Evolutionary conservation across 1,140 invertebrate species (phyloP).

Genomic region (Ceratosolen fusciceps): DNA sequence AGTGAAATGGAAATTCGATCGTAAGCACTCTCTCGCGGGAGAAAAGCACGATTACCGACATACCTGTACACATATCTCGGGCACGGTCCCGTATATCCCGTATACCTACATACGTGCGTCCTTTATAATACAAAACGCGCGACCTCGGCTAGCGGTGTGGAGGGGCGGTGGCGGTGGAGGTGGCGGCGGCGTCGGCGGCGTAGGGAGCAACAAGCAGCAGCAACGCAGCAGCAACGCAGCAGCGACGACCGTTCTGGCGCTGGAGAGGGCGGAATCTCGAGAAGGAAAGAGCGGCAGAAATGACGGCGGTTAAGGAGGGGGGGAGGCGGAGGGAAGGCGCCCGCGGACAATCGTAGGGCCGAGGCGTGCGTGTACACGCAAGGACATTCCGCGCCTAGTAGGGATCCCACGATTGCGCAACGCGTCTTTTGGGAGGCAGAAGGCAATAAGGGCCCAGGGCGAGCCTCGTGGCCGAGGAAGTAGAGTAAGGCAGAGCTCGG

Average conservation of each 20-base stretch:
- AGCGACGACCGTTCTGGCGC: too few relatives aligned
- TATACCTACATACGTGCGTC: constrained; percentile 36
- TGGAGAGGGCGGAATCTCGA: too few relatives aligned
- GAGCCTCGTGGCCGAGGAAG: neutral
- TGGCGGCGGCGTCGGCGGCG: neutral
- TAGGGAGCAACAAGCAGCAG: neutral
- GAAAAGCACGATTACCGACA: constrained; percentile 12
- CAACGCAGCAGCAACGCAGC: too few relatives aligned
- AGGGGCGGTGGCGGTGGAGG: too few relatives aligned
- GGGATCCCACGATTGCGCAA: neutral
- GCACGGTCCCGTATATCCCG: constrained; percentile 33
- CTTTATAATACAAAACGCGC: constrained; percentile 42
- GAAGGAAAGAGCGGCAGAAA: neutral
- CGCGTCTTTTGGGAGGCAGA: neutral
- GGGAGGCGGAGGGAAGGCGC: neutral
- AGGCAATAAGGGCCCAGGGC: neutral
- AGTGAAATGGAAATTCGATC: constrained; percentile 46
- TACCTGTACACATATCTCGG: constrained; percentile 4
- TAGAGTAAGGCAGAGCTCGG: too few relatives aligned
- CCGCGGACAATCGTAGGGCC: neutral
- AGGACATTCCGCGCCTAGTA: neutral
- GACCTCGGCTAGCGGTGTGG: neutral
- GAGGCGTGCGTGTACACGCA: neutral
- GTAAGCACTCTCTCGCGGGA: constrained; percentile 1
- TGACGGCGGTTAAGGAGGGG: neutral